Base-by-base conservation (phyloP, 2,888 invertebrate genomes). In the Calameuta pallipes region DNA sequence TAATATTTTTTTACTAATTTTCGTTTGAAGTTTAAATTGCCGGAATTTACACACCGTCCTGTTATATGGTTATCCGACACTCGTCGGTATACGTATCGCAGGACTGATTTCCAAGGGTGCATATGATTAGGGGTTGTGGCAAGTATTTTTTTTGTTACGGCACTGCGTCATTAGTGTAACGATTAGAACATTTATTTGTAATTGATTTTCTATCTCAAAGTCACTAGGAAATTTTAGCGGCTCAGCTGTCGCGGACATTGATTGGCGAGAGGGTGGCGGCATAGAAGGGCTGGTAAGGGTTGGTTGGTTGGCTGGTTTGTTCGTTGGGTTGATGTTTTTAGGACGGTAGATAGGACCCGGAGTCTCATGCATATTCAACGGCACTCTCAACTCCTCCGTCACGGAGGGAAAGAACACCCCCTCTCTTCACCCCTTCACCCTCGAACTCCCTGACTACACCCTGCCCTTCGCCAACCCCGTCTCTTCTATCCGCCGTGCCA, bases 311-410 rank as follows among this genome's bases (percentile, higher is more conserved):
- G 73, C 78, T 77, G 81, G 84, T 85, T 83, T 85, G 81, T 84
- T 84, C 83, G 84, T 85, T 86, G 87, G 80, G 81, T 83, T 83
- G 88, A 91, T 91, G 91, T 91, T 91, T 91, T 91, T 91, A 90
- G 91, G 91, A 90, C 87, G 90, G 91, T 88, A 87, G 89, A 89
- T 91, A 91, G 89, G 89, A 87, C 86, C 85, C 87, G 85, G 87
- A 88, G 88, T 83, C 88, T 91, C 91, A 91, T 91, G 91, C 91
- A 91, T 91, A 91, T 91, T 91, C 91, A 91, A 90, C 90, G 88
- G 90, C 89, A 91, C 91, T 91, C 90, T 91, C 90, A 89, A 91
- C 91, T 90, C 91, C 91, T 91, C 91, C 91, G 90, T 90, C 90
- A 91, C 90, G 89, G 90, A 91, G 91, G 91, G 90, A 91, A 91